A percentile compares a stretch with the other conserved stretches of the same genome.
Conservation (phyloP, 1,140 invertebrate species). For the Drosophila lacteicornis region DNA sequence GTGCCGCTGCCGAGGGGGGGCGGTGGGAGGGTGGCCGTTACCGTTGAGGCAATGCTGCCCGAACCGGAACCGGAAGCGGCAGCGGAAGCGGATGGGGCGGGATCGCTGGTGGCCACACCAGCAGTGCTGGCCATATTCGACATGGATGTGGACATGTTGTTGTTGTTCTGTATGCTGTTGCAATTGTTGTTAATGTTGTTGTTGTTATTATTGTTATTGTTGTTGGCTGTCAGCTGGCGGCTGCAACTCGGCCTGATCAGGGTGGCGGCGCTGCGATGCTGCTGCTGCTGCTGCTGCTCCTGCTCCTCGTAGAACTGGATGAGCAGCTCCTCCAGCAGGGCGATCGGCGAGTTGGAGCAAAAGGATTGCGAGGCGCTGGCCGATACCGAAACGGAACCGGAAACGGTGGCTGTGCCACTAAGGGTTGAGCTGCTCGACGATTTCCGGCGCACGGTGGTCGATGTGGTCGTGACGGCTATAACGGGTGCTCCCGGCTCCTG, state of each 20-base stretch:
- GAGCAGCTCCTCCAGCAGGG: constrained; percentile 75
- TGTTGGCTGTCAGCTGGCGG: constrained; percentile 6
- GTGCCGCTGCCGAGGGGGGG: constrained; percentile 8
- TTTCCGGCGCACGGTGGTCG: constrained; percentile 54
- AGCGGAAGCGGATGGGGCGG: constrained; percentile 12
- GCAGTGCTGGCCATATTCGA: constrained; percentile 54
- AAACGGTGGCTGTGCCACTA: constrained; percentile 45
- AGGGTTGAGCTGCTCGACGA: constrained; percentile 46
- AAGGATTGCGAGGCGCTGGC: constrained; percentile 52
- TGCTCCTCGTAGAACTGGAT: constrained; percentile 82
- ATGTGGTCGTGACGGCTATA: constrained; percentile 37
- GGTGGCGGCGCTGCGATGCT: constrained; percentile 32
- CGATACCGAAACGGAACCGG: constrained; percentile 49
- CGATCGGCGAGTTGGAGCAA: constrained; percentile 50
- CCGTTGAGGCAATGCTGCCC: constrained; percentile 19
- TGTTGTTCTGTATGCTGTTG: constrained; percentile 58
- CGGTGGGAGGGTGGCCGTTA: constrained; percentile 11
- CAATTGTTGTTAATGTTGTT: constrained; percentile 49
- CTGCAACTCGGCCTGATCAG: constrained; percentile 22
- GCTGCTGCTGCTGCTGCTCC: constrained; percentile 62
- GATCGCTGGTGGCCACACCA: constrained; percentile 16
- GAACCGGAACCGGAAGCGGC: constrained; percentile 12
- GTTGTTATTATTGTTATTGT: constrained; percentile 32
- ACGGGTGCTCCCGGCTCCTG: constrained; percentile 27
- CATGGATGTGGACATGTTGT: constrained; percentile 66